Evolutionary conservation across 30 jellyfish, hydroid and myxozoan species (phyloP), one percentile per base, ranked within the genome.

Genomic region (Turritopsis dohrnii): DNA sequence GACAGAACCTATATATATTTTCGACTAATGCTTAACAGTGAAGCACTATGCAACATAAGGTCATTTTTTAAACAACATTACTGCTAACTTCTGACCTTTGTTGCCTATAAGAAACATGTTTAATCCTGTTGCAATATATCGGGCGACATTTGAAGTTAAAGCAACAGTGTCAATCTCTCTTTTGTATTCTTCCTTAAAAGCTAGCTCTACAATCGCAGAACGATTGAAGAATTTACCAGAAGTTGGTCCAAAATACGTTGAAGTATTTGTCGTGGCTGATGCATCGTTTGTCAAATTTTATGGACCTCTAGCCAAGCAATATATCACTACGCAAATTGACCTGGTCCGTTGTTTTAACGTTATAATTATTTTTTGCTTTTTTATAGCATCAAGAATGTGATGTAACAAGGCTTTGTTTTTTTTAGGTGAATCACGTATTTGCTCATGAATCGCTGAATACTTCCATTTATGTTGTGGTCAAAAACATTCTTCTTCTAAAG

Each of bases 251-350:
- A 69, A 69, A 1, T 69, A n/a, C 77, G 77, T 69, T n/a, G 77
- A 69, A 69, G 77, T 69, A 23, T 69, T 69, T 23, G 22, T 69
- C 9, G 77, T 69, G 77, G 77, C 77, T 27, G 77, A 69, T 69
- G 16, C 28, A 69, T 69, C 77, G 77, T n/a, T 69, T 23, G 77
- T 69, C 31, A 69, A 69, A 69, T 27, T n/a, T 19, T 27, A 69
- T 21, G 30, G 30, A 69, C 9, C 28, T 19, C 9, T 9, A 0
- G 30, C 77, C 9, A 69, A 69, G 77, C 28, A 69, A 19, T 69
- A 69, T 69, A 69, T 69, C 0, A 9, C 9, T 27, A 69, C 77
- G 19, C 8, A n/a, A 27, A 69, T 69, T 23, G 8, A 23, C 16
- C 28, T 69, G 30, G 77, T 69, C 9, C 22, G 77, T 69, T 9